Base-by-base conservation (phyloP, 2,113 vertebrate genomes). In the Gasterosteus aculeatus region DNA sequence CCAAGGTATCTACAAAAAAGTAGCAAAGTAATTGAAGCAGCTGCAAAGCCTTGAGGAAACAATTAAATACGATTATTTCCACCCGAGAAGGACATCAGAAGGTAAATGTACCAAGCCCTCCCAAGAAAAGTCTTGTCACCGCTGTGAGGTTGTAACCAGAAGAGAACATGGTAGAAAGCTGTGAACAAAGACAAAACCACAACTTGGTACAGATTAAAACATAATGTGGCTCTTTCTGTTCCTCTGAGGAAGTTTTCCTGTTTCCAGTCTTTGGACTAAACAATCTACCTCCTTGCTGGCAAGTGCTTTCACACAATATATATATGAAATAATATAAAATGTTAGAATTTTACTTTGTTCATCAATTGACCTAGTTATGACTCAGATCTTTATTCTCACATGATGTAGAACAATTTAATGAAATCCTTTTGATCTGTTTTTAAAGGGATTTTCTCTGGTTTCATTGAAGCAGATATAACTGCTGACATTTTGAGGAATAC, bases 401-500 rank as follows among this genome's bases (percentile, higher is more conserved):
- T 5, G 35, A 12, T 63, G 46, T 15, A 41, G 22, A 33, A 33
- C 35, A 42, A n/a, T 15, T 41, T 35, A 7, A 41, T 44, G 1
- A 39, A 64, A 47, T 41, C 38, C 64, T 39, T 33, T 38, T 6
- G 19, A 69, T 42, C 26, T 3, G 4, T 31, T 35, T 47, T 57
- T 9, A 15, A 41, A 56, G 62, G 12, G 42, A 15, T 35, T 53
- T 51, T 41, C 39, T 39, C n/a, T 53, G 70, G 46, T 39, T 75
- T 35, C 19, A 51, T 11, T 47, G 64, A 69, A 69, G 69, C 64
- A 51, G 51, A 68, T n/a, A 51, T 42, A 61, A 61, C 15, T 0
- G 46, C 77, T 47, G 19, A 38, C 41, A 51, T 26, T 63, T 33
- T 62, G 54, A 84, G 71, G 67, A 75, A 29, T 76, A 39, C 53